phyloP scores from a whole-genome alignment of 2,888 invertebrate genomes.

The Alloscopus bannaensis region DNA sequence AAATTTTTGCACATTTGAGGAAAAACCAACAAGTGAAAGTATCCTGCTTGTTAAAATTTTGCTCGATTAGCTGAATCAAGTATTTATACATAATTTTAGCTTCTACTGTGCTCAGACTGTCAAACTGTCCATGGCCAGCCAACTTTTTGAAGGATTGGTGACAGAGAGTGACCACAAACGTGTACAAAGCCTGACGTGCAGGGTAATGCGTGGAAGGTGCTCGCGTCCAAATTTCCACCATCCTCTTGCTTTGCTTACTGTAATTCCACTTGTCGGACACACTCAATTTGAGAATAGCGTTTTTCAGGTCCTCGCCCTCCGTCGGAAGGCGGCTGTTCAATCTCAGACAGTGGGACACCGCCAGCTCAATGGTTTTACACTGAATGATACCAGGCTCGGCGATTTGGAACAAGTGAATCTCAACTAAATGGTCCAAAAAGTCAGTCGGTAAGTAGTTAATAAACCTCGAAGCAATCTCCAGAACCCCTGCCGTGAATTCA shows the following conservation, averaged over 20 bases:
- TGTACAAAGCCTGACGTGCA: constrained; percentile 35
- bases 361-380: constrained; percentile 40
- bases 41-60: constrained; percentile 45
- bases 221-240: constrained; percentile 43
- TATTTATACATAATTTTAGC: constrained; percentile 45
- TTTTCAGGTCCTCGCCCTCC: constrained; percentile 28
- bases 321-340: constrained; percentile 16
- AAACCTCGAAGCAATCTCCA: constrained; percentile 39
- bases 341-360: constrained; percentile 40
- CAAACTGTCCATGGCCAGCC: constrained; percentile 31
- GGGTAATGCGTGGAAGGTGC: constrained; percentile 40
- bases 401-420: constrained; percentile 38
- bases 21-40: constrained; percentile 52
- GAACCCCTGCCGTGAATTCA: constrained; percentile 44
- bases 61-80: constrained; percentile 32
- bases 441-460: constrained; percentile 47
- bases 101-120: constrained; percentile 6
- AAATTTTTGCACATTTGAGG: constrained; percentile 42
- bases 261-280: constrained; percentile 44
- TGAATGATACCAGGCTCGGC: constrained; percentile 45
- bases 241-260: constrained; percentile 45
- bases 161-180: constrained; percentile 42
- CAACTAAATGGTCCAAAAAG: constrained; percentile 44
- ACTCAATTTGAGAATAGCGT: constrained; percentile 32
- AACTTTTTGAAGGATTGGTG: constrained; percentile 43